Evolutionary conservation across 1,140 invertebrate genomes (phyloP).

Genomic region (Drosophila pachea): DNA sequence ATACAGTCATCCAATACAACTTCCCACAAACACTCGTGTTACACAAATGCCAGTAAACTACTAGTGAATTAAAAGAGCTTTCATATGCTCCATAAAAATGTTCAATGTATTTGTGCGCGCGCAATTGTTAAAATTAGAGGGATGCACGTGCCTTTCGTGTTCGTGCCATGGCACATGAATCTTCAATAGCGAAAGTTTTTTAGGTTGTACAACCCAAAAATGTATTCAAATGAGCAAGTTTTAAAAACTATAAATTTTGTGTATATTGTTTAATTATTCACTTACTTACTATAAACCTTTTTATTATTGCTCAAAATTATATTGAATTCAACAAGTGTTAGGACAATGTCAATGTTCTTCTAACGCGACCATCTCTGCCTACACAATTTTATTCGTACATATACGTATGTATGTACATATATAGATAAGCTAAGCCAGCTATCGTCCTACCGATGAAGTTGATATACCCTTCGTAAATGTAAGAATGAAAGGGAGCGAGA

Average conservation of each 20-base stretch:
- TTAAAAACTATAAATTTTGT: no score
- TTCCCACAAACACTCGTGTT: slow-evolving; percentile 15
- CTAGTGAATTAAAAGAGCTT: slow-evolving; percentile 37
- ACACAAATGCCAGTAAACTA: slow-evolving; percentile 29
- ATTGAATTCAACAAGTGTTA: slow-evolving; percentile 33
- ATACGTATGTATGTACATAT: neutral
- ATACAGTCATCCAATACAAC: slow-evolving; percentile 4
- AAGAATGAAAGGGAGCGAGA: slow-evolving; percentile 1
- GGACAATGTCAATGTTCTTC: slow-evolving; percentile 1
- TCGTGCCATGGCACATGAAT: slow-evolving; percentile 7
- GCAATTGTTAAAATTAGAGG: slow-evolving; percentile 34
- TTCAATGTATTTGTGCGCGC: slow-evolving; percentile 42
- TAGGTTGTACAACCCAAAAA: neutral
- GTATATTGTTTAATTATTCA: no score
- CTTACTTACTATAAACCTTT: neutral
- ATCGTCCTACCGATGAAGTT: slow-evolving; percentile 4
- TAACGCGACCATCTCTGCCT: slow-evolving; percentile 14
- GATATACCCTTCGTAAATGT: slow-evolving; percentile 10
- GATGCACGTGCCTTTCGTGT: slow-evolving; percentile 27
- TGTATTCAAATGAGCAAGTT: no score
- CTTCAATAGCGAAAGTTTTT: no score
- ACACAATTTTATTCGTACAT: neutral
- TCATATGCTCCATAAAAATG: slow-evolving; percentile 20
- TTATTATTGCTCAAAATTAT: neutral
- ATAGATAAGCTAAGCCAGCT: slow-evolving; percentile 20